A percentile compares a stretch with the other conserved stretches of the same genome.
Conservation (phyloP, 2,113 vertebrate genomes). For the Lota lota region DNA sequence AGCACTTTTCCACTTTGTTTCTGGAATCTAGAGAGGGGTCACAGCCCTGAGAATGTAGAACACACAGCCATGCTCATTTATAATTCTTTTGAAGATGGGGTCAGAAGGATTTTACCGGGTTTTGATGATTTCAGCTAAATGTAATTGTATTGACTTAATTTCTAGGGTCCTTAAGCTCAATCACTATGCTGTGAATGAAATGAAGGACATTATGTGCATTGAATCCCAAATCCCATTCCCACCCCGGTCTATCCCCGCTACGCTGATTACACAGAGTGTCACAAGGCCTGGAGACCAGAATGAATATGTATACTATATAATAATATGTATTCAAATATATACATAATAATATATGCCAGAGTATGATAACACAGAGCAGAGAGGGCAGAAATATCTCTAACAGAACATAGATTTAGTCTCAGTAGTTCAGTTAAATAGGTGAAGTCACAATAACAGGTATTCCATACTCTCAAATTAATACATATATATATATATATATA, state of each 20-base stretch:
- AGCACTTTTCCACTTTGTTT: background rate
- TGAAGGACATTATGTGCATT: constrained; percentile 22
- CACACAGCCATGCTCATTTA: too few species aligned
- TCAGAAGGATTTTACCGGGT: constrained; percentile 17
- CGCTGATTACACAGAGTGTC: constrained; percentile 13
- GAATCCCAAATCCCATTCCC: constrained; percentile 48
- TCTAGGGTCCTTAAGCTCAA: constrained; percentile 25
- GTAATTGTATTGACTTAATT: constrained; percentile 46
- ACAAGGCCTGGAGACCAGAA: constrained; percentile 17
- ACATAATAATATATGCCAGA: constrained; percentile 3
- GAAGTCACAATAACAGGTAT: too few species aligned
- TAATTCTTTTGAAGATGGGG: background rate
- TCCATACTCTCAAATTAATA: too few species aligned
- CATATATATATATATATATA: too few species aligned
- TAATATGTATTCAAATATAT: background rate
- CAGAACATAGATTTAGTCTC: too few species aligned
- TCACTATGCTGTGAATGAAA: constrained; percentile 50
- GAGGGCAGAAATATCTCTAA: too few species aligned
- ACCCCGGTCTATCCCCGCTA: constrained; percentile 3
- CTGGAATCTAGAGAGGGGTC: background rate
- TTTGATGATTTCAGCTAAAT: constrained; percentile 40
- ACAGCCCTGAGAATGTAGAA: too few species aligned
- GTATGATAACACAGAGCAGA: too few species aligned
- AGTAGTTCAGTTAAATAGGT: too few species aligned
- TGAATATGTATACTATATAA: constrained; percentile 5